These are phyloP conservation scores for Lepidochrysops patricia DNA, from an alignment of 2,888 invertebrate species.

Conservation along the genomic window DNA sequence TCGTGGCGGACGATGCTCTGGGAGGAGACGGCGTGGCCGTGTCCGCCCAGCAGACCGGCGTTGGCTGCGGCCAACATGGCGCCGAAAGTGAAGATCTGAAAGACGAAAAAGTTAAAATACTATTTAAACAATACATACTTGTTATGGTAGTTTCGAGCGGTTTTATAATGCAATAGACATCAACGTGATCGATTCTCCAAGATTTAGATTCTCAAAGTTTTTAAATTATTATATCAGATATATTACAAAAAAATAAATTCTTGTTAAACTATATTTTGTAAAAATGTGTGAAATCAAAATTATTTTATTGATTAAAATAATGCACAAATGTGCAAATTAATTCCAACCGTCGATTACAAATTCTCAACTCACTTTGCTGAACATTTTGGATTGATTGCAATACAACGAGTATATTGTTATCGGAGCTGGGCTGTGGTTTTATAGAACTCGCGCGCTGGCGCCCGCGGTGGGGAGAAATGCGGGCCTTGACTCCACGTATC, in stretches of 20 bases:
- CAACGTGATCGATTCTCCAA: background rate
- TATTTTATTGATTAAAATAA: no score
- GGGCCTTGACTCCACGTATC: conserved; percentile 7
- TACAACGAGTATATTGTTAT: background rate
- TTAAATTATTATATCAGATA: no score
- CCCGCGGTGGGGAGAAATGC: conserved; percentile 7
- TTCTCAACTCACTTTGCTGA: conserved; percentile 13
- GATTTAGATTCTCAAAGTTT: no score
- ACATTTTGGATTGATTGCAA: conserved; percentile 5
- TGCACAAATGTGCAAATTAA: background rate
- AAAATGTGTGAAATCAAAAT: conserved; percentile 13
- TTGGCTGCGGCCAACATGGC: conserved; percentile 39
- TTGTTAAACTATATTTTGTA: conserved; percentile 10
- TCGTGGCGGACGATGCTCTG: conserved; percentile 38
- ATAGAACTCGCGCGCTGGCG: conserved; percentile 4
- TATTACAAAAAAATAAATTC: background rate
- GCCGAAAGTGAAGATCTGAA: conserved; percentile 29
- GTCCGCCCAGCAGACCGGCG: conserved; percentile 41
- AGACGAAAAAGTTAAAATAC: background rate
- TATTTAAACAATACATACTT: background rate
- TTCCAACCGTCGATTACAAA: background rate
- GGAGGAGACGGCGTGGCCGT: conserved; percentile 35
- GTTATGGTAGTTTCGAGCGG: no score
- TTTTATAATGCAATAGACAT: background rate
- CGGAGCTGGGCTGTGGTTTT: background rate